These are phyloP conservation scores for Tenebrio molitor DNA, from an alignment of 1,140 invertebrate genomes.

Conservation along the genomic window DNA sequence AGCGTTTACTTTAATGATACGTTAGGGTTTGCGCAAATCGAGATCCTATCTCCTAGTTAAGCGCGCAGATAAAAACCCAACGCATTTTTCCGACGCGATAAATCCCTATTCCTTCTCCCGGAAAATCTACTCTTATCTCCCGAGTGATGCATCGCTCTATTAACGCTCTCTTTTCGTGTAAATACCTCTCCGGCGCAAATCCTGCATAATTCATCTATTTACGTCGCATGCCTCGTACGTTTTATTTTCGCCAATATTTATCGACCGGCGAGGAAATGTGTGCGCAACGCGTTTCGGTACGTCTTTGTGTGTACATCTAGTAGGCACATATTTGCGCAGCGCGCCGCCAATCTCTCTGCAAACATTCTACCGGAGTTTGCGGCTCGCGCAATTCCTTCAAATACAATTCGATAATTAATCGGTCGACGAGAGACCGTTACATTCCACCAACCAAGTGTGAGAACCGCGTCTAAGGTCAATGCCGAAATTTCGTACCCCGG, in stretches of 20 bases:
- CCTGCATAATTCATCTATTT: conserved; percentile 27
- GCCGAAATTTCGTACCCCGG: conserved; percentile 11
- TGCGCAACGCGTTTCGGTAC: conserved; percentile 13
- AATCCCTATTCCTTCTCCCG: too few species aligned
- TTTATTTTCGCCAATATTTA: conserved; percentile 12
- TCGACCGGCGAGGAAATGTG: conserved; percentile 14
- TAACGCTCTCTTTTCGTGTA: conserved; percentile 13
- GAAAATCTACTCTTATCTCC: conserved; percentile 15
- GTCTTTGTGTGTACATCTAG: conserved; percentile 26
- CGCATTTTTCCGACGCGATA: too few species aligned
- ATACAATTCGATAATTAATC: conserved; percentile 32
- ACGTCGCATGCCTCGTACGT: conserved; percentile 9
- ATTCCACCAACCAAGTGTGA: conserved; percentile 19
- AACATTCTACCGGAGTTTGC: conserved; percentile 26
- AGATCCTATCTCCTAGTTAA: too few species aligned
- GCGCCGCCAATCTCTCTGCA: conserved; percentile 7
- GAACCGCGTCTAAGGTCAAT: conserved; percentile 24
- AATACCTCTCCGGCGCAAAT: conserved; percentile 5
- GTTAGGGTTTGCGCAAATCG: neutral
- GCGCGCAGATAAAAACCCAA: too few species aligned
- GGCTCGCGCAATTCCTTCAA: conserved; percentile 18
- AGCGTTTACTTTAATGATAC: neutral
- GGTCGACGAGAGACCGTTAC: conserved; percentile 12
- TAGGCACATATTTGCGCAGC: conserved; percentile 18
- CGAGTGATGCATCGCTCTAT: conserved; percentile 14